A percentile compares a stretch with the other conserved stretches of the same genome.
phyloP scores from a whole-genome alignment of 2,888 invertebrate genomes.

The Meghimatium bilineatum region DNA sequence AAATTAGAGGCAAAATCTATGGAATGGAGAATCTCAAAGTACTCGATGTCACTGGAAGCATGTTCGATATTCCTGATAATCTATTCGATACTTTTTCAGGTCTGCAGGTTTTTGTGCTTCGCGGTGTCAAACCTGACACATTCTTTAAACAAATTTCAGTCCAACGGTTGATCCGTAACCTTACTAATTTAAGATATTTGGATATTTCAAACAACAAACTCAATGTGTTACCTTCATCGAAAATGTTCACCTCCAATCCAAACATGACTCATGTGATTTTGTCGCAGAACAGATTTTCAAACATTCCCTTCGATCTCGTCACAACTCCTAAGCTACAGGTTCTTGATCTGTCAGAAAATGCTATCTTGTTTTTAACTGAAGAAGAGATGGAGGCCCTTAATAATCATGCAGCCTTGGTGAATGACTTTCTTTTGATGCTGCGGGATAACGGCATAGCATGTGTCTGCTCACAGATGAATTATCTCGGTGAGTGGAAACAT shows the following conservation, averaged over 20 bases:
- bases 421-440: neutral
- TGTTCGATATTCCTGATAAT: constrained; percentile 1
- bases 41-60: neutral
- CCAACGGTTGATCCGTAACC: constrained; percentile 13
- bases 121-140: neutral
- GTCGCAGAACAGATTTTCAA: constrained; percentile 15
- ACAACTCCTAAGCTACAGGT: constrained; percentile 3
- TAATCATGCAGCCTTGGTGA: neutral
- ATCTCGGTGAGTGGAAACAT: constrained; percentile 18
- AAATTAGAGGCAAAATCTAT: neutral
- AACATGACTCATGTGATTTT: neutral
- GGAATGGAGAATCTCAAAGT: neutral
- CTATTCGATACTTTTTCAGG: neutral
- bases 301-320: constrained; percentile 19
- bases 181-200: neutral
- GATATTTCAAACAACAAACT: constrained; percentile 26
- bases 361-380: constrained; percentile 5
- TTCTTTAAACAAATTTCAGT: neutral
- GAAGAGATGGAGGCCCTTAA: neutral
- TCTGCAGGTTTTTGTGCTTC: neutral
- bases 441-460: constrained; percentile 14
- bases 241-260: neutral
- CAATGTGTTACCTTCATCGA: neutral
- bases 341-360: constrained; percentile 24
- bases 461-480: constrained; percentile 15